Base-by-base conservation (phyloP, 2,113 vertebrate genomes). In the Chinchilla lanigera region DNA sequence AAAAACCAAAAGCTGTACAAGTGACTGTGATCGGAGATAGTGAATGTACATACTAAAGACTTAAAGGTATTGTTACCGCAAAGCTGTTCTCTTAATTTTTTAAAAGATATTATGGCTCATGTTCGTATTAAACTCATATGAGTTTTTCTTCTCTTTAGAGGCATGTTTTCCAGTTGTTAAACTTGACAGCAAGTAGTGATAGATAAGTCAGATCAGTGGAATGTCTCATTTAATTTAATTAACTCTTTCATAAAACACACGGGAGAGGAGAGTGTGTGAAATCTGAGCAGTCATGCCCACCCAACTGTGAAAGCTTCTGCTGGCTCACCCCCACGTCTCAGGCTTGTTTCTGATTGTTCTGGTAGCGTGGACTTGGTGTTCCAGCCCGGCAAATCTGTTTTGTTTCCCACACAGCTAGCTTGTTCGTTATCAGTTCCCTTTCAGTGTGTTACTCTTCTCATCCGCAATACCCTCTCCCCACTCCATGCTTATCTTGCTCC, bases 371-470 rank as follows among this genome's bases (percentile, higher is more conserved):
- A 92, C 90, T 97, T n/a, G 56, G 75, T 84, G 80, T 91, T 97
- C 95, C 47, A 61, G 28, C 60, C 65, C 56, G 63, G 30, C 56
- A 96, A 50, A 95, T 93, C 83, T 65, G 63, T 67, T 63, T 88
- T 96, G n/a, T 96, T 82, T 95, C 93, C 83, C 90, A 93, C 60
- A 69, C 26, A 86, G 54, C 69, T 93, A 47, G 33, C 86, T 94
- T 84, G 33, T 58, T 96, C 60, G 61, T 80, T 71, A 65, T 95
- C 41, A 38, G 73, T 69, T 94, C 54, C 28, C 90, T 73, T 80
- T 85, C 14, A 52, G 86, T 4, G 26, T 38, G 41, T 58, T 87
- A 2, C 61, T 92, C 86, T 69, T 41, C 38, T 94, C n/a, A 44
- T 86, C 41, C 89, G 30, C 52, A 13, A 0, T 61, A 14, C 35